Evolutionary conservation across 2,888 invertebrate genomes (phyloP).

Genomic region (Athrips mouffetella): DNA sequence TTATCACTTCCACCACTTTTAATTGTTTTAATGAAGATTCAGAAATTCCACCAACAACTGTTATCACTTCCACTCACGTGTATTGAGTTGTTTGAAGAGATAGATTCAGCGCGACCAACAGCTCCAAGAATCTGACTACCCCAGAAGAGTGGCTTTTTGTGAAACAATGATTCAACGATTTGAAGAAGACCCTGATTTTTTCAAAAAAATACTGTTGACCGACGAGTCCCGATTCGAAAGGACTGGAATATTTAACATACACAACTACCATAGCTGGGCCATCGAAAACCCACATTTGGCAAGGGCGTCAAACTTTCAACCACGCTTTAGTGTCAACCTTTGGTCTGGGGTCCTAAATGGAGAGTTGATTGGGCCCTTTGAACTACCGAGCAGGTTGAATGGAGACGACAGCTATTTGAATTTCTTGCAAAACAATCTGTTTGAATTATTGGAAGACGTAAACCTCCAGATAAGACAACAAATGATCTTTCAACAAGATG

Average conservation of each 20-base stretch:
- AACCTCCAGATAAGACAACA: constrained; percentile 10
- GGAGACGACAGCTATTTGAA: constrained; percentile 17
- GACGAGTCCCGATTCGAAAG: constrained; percentile 27
- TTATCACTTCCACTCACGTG: too few species aligned
- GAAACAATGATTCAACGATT: constrained; percentile 19
- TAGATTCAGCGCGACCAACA: not conserved
- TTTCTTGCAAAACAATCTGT: constrained; percentile 14
- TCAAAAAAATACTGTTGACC: constrained; percentile 27
- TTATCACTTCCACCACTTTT: too few species aligned
- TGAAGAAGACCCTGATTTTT: constrained; percentile 23
- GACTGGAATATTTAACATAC: constrained; percentile 27
- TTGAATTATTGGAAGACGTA: constrained; percentile 12
- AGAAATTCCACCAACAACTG: too few species aligned
- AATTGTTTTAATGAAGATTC: too few species aligned
- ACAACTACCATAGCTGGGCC: constrained; percentile 30
- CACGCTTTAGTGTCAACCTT: constrained; percentile 11
- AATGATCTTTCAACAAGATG: constrained; percentile 20
- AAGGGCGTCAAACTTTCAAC: constrained; percentile 21
- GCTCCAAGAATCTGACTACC: not conserved
- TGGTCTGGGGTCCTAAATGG: constrained; percentile 5
- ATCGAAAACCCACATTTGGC: constrained; percentile 22
- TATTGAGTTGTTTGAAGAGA: too few species aligned
- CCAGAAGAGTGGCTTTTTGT: constrained; percentile 6
- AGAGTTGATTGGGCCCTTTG: constrained; percentile 8
- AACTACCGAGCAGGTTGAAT: constrained; percentile 16